These are phyloP conservation scores for Arctopsyche grandis DNA, from an alignment of 1,140 invertebrate species.

Conservation along the genomic window DNA sequence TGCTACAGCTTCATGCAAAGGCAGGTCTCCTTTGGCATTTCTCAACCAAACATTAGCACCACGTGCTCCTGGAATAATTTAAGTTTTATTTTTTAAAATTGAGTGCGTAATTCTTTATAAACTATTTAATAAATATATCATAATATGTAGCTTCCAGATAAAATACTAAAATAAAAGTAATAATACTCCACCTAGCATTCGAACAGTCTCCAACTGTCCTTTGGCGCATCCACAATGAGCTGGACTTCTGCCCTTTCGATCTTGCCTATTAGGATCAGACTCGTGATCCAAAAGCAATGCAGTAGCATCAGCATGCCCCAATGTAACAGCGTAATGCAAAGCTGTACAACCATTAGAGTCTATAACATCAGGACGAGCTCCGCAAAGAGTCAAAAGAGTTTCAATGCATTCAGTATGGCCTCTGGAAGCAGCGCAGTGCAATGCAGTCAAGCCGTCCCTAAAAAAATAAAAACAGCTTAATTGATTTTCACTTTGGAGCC, in stretches of 20 bases:
- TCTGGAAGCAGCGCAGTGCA: conserved; percentile 95
- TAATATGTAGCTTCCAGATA: no score
- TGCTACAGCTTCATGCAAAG: conserved; percentile 93
- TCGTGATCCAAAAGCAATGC: conserved; percentile 88
- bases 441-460: conserved; percentile 84
- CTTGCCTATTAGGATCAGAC: conserved; percentile 91
- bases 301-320: conserved; percentile 95
- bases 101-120: conserved; percentile 24
- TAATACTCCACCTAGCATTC: conserved; percentile 69
- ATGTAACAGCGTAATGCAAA: conserved; percentile 94
- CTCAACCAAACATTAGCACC: conserved; percentile 92
- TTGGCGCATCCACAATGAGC: conserved; percentile 93
- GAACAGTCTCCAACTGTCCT: conserved; percentile 80
- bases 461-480: conserved; percentile 38
- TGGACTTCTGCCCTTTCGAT: conserved; percentile 87
- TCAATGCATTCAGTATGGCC: conserved; percentile 95
- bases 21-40: conserved; percentile 90
- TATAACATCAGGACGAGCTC: conserved; percentile 83
- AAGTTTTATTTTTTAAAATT: no score
- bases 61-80: conserved; percentile 73
- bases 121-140: not conserved
- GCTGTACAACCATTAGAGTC: conserved; percentile 95
- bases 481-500: not conserved
- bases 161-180: no score
- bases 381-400: conserved; percentile 87